Evolutionary conservation across 35 echinoderm and acorn worm species (phyloP), one percentile per base, ranked within the genome.

Genomic region (Ophiothrix spiculata): DNA sequence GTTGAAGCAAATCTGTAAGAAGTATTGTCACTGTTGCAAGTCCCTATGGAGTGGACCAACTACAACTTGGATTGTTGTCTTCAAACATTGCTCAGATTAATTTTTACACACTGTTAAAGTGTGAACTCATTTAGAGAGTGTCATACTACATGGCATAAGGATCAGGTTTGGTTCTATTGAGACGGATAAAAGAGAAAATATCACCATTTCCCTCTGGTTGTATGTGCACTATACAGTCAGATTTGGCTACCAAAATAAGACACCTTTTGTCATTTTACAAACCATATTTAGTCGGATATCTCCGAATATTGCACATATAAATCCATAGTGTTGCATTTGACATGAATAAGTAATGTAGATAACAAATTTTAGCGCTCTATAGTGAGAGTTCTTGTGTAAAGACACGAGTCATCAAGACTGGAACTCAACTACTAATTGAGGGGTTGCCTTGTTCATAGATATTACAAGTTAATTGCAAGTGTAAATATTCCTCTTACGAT

Each of bases 401-500:
- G 4, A 25, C 6, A 69, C 25, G 60, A 28, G n/a, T n/a, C 8
- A 10, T 15, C 3, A 15, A 69, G 60, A 69, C 60, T 25, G 60
- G 60, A 69, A 69, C 16, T 15, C 60, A 69, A 28, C 60, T 49
- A 69, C 60, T 69, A 69, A 69, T 69, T 69, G 60, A 69, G 60
- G 60, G 29, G 60, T 69, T 69, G 60, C 16, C 60, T 28, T 69
- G 60, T 28, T 69, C 60, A 69, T 28, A 12, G 60, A 69, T 69
- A 69, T 69, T 69, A n/a, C 10, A 28, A 69, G 60, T 69, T 69
- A 69, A 69, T 69, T 69, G 60, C 10, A 69, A 69, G 60, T 69
- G 60, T 69, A 69, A 69, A 69, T 69, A 69, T 28, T 15, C 60
- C 60, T 69, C 60, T 28, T 28, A 15, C 29, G 6, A 69, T 69